These are phyloP conservation scores for Lasioglossum marginatum DNA, from an alignment of 2,888 invertebrate genomes.

Conservation along the genomic window DNA sequence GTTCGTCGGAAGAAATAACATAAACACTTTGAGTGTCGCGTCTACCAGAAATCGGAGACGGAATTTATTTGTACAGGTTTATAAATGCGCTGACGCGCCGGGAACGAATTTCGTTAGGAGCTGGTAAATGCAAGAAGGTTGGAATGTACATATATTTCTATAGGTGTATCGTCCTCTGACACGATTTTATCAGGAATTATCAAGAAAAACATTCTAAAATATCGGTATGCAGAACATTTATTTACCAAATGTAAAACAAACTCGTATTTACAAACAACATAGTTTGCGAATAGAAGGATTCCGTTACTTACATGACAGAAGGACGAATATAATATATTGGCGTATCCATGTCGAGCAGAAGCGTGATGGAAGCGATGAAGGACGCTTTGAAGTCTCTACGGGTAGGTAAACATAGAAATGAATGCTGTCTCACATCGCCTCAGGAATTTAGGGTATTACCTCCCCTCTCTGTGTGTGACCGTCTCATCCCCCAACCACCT, in stretches of 20 bases:
- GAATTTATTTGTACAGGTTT: background rate
- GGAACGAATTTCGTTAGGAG: background rate
- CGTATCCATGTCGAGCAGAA: background rate
- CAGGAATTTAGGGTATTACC: constrained; percentile 8
- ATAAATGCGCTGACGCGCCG: background rate
- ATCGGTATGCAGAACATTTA: background rate
- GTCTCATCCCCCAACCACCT: background rate
- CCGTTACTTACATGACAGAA: background rate
- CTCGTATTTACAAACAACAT: background rate
- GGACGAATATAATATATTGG: background rate
- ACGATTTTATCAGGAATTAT: background rate
- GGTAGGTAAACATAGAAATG: background rate
- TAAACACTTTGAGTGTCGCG: background rate
- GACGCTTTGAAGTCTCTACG: background rate
- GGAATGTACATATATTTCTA: background rate
- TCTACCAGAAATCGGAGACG: background rate
- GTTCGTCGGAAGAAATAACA: background rate
- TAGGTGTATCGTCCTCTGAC: too few species aligned
- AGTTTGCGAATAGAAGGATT: background rate
- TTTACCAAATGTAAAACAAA: background rate
- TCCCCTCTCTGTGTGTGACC: background rate
- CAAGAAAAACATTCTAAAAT: background rate
- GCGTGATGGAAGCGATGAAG: background rate
- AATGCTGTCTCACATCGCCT: background rate
- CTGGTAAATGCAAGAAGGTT: background rate